Evolutionary conservation across 2,797 vertebrate species (phyloP).

Genomic region (Anolis apletophallus): DNA sequence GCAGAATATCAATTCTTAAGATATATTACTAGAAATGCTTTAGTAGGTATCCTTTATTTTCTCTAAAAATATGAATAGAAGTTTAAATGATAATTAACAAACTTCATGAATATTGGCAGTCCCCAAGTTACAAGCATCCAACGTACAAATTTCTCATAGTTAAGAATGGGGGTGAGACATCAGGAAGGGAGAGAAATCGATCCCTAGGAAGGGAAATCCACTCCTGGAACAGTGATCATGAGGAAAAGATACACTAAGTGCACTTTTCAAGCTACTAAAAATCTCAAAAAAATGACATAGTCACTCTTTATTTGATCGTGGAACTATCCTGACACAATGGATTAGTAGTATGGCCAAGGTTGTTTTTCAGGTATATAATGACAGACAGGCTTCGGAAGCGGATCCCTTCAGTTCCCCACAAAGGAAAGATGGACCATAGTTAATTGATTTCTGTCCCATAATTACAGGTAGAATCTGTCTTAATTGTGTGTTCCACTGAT

Average conservation of each 20-base stretch:
- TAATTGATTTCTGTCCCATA: not conserved
- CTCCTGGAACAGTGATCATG: no score
- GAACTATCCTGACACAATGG: not conserved
- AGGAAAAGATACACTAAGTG: not conserved
- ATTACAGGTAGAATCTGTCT: not conserved
- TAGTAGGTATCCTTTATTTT: not conserved
- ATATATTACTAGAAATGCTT: not conserved
- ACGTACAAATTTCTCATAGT: no score
- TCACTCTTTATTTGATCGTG: not conserved
- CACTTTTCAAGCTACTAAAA: not conserved
- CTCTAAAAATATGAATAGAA: not conserved
- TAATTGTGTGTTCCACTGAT: not conserved
- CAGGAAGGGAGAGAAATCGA: no score
- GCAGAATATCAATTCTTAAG: not conserved
- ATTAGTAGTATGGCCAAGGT: not conserved
- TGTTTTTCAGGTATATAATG: not conserved
- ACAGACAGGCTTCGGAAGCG: not conserved
- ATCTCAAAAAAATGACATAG: not conserved
- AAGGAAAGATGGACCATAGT: not conserved
- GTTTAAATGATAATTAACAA: not conserved
- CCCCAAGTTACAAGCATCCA: no score
- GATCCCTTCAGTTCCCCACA: not conserved
- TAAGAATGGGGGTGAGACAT: no score
- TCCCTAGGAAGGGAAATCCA: no score
- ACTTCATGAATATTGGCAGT: not conserved